Evolutionary conservation across 2,113 vertebrate species (phyloP), one percentile per base, ranked within the genome.

Genomic region (Aythya baeri): DNA sequence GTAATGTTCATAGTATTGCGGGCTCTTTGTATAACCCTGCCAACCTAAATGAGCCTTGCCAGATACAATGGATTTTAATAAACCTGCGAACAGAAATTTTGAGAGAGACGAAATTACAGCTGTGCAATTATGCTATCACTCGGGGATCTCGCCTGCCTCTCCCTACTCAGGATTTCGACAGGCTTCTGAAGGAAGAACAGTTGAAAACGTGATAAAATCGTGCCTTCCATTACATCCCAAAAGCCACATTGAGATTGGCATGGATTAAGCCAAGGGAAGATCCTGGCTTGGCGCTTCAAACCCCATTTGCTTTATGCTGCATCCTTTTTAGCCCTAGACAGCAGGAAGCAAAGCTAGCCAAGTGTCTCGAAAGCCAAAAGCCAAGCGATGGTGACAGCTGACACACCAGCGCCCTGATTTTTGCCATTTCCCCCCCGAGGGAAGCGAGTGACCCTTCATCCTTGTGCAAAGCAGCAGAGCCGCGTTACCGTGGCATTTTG

Each of bases 61-160:
- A 95, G 88, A 87, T 49, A 89, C 50, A 94, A 79, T 88, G 84
- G 85, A 77, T 91, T 88, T 94, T 85, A 96, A 92, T 81, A 93
- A 93, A 89, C 55, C 66, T 31, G 34, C 26, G 75, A 92, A 73
- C 10, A 59, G 62, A 82, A 80, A 89, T 91, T 71, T 83, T 55
- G 63, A 67, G 55, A 75, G 46, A 91, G 66, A 50, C 61, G 80
- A 58, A 96, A 94, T 93, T 68, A 88, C 25, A 88, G 78, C 86
- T 83, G 25, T 68, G 57, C 81, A 89, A 83, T 95, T 86, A 72
- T 1, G 14, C 21, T 87, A 82, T 84, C 2, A 0, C 59, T 87
- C 70, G 91, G 81, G 74, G 91, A 94, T 92, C 77, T 94, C 72
- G 77, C 86, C 77, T 89, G 71, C 66, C 59, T 95, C 70, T 92